A percentile compares a stretch with the other conserved stretches of the same genome.
phyloP scores from a whole-genome alignment of 2,888 invertebrate genomes.

The Cordylochernes scorpioides region DNA sequence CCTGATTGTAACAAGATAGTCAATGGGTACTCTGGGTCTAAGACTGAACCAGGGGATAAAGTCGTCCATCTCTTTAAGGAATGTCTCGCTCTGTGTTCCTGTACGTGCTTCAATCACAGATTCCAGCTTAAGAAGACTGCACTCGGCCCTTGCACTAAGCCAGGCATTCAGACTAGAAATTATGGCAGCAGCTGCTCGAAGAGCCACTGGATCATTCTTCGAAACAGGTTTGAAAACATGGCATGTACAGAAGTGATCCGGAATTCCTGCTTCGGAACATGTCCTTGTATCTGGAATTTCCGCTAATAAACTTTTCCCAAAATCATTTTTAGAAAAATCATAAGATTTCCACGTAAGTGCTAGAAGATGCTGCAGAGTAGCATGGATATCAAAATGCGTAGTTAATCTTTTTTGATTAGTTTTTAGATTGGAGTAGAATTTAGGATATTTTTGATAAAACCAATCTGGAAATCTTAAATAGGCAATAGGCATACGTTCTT shows the following conservation, averaged over 20 bases:
- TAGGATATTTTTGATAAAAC: slow-evolving; percentile 17
- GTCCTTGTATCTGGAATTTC: slow-evolving; percentile 19
- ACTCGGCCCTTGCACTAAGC: slow-evolving; percentile 4
- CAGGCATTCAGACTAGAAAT: slow-evolving; percentile 8
- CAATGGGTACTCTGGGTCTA: slow-evolving; percentile 7
- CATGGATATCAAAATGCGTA: slow-evolving; percentile 23
- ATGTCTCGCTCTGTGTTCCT: slow-evolving; percentile 9
- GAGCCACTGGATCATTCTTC: slow-evolving; percentile 5
- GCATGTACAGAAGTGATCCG: slow-evolving; percentile 22
- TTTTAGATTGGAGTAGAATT: slow-evolving; percentile 14
- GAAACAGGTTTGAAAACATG: slow-evolving; percentile 6
- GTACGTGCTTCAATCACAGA: slow-evolving; percentile 7
- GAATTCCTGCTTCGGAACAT: slow-evolving; percentile 20
- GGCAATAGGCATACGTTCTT: slow-evolving; percentile 23
- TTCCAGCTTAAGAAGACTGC: slow-evolving; percentile 4
- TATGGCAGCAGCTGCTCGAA: slow-evolving; percentile 6
- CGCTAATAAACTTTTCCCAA: slow-evolving; percentile 18
- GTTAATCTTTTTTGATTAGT: slow-evolving; percentile 19
- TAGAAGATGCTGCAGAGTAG: slow-evolving; percentile 19
- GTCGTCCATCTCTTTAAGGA: slow-evolving; percentile 9
- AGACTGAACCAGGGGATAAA: slow-evolving; percentile 8
- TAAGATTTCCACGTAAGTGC: slow-evolving; percentile 4
- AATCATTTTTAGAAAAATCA: slow-evolving; percentile 4
- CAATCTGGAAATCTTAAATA: slow-evolving; percentile 20
- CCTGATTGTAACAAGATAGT: slow-evolving; percentile 35